A percentile compares a stretch with the other conserved stretches of the same genome.
Conservation (phyloP, 1,140 invertebrate genomes). For the Ceratina japonica region DNA sequence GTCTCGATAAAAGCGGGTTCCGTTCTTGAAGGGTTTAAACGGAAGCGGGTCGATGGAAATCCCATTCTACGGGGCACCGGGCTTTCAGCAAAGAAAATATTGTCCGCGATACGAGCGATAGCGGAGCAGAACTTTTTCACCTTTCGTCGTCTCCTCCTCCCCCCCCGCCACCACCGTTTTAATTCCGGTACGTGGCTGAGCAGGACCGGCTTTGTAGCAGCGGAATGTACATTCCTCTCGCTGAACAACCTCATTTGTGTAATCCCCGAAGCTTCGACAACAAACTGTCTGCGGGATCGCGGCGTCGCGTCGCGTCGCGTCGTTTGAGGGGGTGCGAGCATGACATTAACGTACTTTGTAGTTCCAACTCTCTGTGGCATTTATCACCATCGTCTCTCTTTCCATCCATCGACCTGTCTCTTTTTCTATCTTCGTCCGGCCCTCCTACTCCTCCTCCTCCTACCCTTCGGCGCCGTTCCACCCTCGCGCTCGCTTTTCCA, state of each 20-base stretch:
- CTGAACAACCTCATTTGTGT: constrained; percentile 70
- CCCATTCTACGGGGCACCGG: constrained; percentile 59
- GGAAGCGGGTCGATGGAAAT: constrained; percentile 57
- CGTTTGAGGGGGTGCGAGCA: constrained; percentile 56
- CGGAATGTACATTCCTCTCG: constrained; percentile 64
- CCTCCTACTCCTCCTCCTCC: too few relatives aligned
- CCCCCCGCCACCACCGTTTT: constrained; percentile 51
- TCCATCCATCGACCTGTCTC: constrained; percentile 12
- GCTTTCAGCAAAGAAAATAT: constrained; percentile 67
- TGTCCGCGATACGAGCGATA: constrained; percentile 58
- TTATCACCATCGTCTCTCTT: constrained; percentile 22
- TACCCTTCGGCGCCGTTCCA: not conserved
- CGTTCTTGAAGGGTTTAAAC: constrained; percentile 63
- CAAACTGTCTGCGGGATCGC: constrained; percentile 63
- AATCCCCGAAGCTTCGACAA: constrained; percentile 69
- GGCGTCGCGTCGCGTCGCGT: constrained; percentile 48
- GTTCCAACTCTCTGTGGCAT: constrained; percentile 49
- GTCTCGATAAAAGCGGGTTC: constrained; percentile 58
- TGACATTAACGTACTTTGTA: constrained; percentile 71
- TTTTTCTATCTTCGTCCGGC: not conserved
- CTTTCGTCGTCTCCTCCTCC: constrained; percentile 38
- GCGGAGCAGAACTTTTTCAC: constrained; percentile 60
- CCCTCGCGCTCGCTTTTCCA: constrained; percentile 21
- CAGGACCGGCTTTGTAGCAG: constrained; percentile 57
- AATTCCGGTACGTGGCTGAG: constrained; percentile 56